Base-by-base conservation (phyloP, 1,140 invertebrate species). In the Oppia nitens region DNA sequence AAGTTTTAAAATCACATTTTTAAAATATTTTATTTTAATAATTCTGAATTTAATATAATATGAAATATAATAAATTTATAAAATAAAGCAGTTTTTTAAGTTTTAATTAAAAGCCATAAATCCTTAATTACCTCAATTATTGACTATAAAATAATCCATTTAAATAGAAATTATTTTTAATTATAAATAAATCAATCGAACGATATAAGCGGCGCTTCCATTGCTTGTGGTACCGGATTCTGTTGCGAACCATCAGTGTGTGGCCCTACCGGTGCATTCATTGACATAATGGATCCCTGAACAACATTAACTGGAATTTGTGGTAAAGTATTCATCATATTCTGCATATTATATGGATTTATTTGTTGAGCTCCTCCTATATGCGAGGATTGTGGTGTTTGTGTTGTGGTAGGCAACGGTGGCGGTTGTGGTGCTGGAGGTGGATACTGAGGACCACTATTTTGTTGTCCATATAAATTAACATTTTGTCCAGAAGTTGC, bases 171-270 rank as follows among this genome's bases (percentile, higher is more conserved):
- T n/a, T n/a, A n/a, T n/a, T n/a, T n/a, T n/a, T 56, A 55, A 3
- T 55, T 11, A n/a, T 20, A 25, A 26, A 27, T 17, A 27, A 56
- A 26, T 52, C 28, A 57, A 40, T 57, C 56, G n/a, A 57, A 57
- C 9, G 47, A 48, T 2, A 57, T 57, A n/a, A 57, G 40, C 17
- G 29, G 25, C 26, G 45, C 49, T 47, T 52, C 57, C 11, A 24
- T 29, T 20, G 25, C 17, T 29, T 59, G 28, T n/a, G 4, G 52
- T 49, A 29, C 2, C 24, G 21, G 55, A 47, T 2, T 32, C 4
- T 12, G 3, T 56, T 47, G 54, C 4, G 11, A 4, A 11, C 20
- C 20, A 21, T 50, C 20, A 21, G 49, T 11, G 6, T 9, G n/a
- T 11, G 49, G 4, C 4, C 6, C 6, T 6, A 9, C 20, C 20